Percentiles rank a stretch among this genome's conserved stretches.
phyloP scores from a whole-genome alignment of 2,888 invertebrate genomes.

The Drosophila macrothrix region DNA sequence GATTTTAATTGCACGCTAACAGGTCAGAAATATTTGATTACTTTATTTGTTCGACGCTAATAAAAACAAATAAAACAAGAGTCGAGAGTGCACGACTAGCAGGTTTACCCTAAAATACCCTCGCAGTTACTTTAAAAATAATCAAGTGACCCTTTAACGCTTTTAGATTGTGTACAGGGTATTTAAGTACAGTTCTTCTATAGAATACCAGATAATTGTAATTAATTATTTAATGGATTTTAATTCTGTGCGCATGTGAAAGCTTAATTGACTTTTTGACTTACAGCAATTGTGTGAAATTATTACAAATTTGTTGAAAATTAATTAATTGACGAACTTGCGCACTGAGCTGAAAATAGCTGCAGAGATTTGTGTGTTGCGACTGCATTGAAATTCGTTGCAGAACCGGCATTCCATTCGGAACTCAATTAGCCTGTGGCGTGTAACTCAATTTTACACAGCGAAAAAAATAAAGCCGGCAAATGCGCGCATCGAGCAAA shows the following conservation, averaged over 20 bases:
- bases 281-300: constrained; percentile 2
- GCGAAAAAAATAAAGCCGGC: constrained; percentile 23
- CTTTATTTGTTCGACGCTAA: constrained; percentile 6
- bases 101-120: too few relatives aligned
- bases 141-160: neutral
- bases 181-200: constrained; percentile 6
- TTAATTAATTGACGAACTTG: constrained; percentile 14
- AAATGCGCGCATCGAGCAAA: constrained; percentile 43
- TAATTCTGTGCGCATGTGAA: constrained; percentile 27
- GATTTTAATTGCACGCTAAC: constrained; percentile 12
- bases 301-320: constrained; percentile 8
- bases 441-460: constrained; percentile 40
- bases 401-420: constrained; percentile 32
- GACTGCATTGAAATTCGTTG: constrained; percentile 20
- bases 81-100: neutral
- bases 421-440: constrained; percentile 61
- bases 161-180: too few relatives aligned
- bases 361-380: constrained; percentile 1
- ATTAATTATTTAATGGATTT: constrained; percentile 48
- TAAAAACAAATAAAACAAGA: neutral
- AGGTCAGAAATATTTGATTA: constrained; percentile 11
- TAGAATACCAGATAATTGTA: constrained; percentile 23
- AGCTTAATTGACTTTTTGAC: constrained; percentile 39
- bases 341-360: constrained; percentile 1
- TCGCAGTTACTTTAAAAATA: neutral